These are phyloP conservation scores for Liposcelis brunnea DNA, from an alignment of 2,888 invertebrate genomes.

Conservation along the genomic window DNA sequence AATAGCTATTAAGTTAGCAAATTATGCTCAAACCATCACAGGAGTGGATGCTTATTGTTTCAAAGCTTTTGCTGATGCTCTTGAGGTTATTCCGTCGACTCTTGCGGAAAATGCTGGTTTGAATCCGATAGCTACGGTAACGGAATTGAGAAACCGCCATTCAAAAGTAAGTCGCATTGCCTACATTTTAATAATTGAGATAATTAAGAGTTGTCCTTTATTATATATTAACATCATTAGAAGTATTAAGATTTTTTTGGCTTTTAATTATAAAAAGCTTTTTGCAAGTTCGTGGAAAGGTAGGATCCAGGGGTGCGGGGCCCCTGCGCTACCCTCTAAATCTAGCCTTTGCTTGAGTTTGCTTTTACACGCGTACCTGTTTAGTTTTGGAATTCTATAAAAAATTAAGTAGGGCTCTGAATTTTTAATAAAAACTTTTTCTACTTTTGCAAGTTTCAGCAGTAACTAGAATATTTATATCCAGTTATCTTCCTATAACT, in stretches of 20 bases:
- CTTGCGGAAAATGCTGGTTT: slow-evolving; percentile 84
- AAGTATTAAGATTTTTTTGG: neutral
- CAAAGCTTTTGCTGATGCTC: slow-evolving; percentile 85
- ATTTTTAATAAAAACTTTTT: too few relatives aligned
- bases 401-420: too few relatives aligned
- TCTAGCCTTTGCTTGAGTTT: too few relatives aligned
- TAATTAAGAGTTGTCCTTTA: too few relatives aligned
- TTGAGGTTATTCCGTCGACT: slow-evolving; percentile 85
- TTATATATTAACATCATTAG: too few relatives aligned
- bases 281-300: too few relatives aligned
- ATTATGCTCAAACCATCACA: slow-evolving; percentile 62
- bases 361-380: too few relatives aligned
- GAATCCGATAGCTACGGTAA: slow-evolving; percentile 89
- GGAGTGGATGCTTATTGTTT: slow-evolving; percentile 94
- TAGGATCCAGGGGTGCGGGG: too few relatives aligned
- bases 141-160: slow-evolving; percentile 87
- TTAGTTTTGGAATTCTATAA: too few relatives aligned
- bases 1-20: slow-evolving; percentile 65
- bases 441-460: slow-evolving; percentile 11
- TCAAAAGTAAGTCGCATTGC: slow-evolving; percentile 50
- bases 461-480: too few relatives aligned
- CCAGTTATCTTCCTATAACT: too few relatives aligned
- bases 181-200: neutral
- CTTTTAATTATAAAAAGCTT: slow-evolving; percentile 8
- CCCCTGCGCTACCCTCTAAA: too few relatives aligned